These are phyloP conservation scores for Brachionus sp. DNA, from an alignment of 1,140 invertebrate species.

Conservation along the genomic window DNA sequence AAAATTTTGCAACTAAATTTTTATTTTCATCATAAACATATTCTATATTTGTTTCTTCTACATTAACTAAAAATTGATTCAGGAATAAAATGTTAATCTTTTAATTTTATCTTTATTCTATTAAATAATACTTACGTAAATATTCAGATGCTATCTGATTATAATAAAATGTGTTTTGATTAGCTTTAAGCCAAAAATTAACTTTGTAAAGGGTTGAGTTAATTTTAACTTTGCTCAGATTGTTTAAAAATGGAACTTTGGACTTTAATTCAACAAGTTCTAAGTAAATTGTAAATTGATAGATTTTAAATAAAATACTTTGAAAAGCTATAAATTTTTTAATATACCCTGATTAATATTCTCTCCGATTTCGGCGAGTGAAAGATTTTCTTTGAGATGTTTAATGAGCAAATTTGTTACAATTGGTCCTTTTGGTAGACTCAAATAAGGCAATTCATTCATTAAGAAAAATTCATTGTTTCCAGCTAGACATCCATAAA, in stretches of 20 bases:
- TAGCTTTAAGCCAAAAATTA: constrained; percentile 30
- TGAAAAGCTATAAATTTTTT: neutral
- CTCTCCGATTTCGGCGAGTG: neutral
- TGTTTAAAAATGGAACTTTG: neutral
- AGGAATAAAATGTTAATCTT: neutral
- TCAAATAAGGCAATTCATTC: neutral
- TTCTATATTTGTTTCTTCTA: neutral
- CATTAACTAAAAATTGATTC: neutral
- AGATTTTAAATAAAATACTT: neutral
- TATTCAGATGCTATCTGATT: neutral
- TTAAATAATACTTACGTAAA: constrained; percentile 13
- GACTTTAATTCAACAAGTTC: neutral
- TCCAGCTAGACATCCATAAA: constrained; percentile 23
- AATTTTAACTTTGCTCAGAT: constrained; percentile 6
- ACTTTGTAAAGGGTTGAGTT: constrained; percentile 21
- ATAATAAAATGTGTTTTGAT: neutral
- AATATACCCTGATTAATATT: constrained; percentile 3
- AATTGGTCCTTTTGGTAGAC: neutral
- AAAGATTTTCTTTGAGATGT: constrained; percentile 30
- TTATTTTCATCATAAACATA: neutral
- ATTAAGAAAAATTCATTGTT: constrained; percentile 22
- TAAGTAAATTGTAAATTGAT: neutral
- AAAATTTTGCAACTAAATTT: neutral
- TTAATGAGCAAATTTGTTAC: constrained; percentile 29
- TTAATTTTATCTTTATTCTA: neutral